phyloP scores from a whole-genome alignment of 2,797 vertebrate species.

The Gymnodraco acuticeps region DNA sequence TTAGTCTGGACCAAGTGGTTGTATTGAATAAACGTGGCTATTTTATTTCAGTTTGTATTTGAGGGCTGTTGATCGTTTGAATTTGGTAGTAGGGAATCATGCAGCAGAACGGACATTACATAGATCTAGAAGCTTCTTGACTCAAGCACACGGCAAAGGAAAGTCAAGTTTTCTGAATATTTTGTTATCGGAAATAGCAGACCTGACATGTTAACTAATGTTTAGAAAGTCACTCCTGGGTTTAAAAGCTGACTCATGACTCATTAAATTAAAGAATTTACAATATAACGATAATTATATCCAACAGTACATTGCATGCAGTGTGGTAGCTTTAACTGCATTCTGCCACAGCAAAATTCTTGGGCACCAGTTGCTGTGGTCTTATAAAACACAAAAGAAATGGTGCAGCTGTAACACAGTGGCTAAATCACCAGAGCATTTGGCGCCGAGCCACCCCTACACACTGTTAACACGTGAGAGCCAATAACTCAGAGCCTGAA shows the following conservation, averaged over 20 bases:
- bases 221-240: not conserved
- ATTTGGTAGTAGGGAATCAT: not conserved
- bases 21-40: no score
- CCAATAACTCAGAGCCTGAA: constrained; percentile 23
- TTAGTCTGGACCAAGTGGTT: no score
- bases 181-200: not conserved
- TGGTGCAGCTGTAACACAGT: constrained; percentile 12
- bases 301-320: not conserved
- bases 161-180: not conserved
- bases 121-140: not conserved
- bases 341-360: not conserved
- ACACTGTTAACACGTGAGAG: constrained; percentile 1
- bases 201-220: not conserved
- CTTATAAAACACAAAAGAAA: constrained; percentile 8
- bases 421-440: constrained; percentile 17
- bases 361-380: constrained; percentile 4
- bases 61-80: not conserved
- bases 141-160: not conserved
- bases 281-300: not conserved
- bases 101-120: not conserved
- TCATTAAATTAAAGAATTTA: not conserved
- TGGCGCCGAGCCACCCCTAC: constrained; percentile 4
- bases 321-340: not conserved
- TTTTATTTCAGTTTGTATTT: not conserved
- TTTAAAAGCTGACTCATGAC: not conserved